phyloP scores from a whole-genome alignment of 2,888 invertebrate genomes.

The Papilio demoleus region DNA sequence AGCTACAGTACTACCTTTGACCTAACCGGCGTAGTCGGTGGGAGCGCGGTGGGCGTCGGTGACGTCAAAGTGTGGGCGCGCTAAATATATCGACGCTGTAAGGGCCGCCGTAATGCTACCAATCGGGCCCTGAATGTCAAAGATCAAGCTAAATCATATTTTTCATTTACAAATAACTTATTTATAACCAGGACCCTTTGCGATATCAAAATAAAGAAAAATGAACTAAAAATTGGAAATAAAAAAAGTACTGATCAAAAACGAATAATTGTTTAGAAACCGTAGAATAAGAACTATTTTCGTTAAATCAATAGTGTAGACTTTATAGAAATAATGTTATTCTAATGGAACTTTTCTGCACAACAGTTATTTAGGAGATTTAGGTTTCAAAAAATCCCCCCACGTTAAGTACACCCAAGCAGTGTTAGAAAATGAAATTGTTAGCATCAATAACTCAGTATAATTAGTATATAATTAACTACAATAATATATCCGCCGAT shows the following conservation, averaged over 20 bases:
- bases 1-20: slow-evolving; percentile 47
- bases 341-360: not conserved
- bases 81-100: slow-evolving; percentile 57
- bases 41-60: slow-evolving; percentile 51
- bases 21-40: slow-evolving; percentile 41
- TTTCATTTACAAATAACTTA: slow-evolving; percentile 17
- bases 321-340: not conserved
- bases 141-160: slow-evolving; percentile 26
- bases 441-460: not conserved
- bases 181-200: not conserved
- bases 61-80: slow-evolving; percentile 61
- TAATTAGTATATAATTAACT: not conserved
- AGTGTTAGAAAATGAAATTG: not conserved
- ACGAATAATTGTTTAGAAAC: no score
- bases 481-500: not conserved
- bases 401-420: no score
- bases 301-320: no score
- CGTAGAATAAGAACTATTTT: no score
- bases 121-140: slow-evolving; percentile 35
- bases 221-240: not conserved
- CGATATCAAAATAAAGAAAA: not conserved
- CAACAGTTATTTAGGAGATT: not conserved
- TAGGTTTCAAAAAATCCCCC: not conserved
- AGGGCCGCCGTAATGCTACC: slow-evolving; percentile 47
- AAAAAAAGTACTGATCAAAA: no score